Percentiles rank a stretch among this genome's conserved stretches.
phyloP scores from a whole-genome alignment of 2,797 vertebrate genomes.

The Poecilia velifera region DNA sequence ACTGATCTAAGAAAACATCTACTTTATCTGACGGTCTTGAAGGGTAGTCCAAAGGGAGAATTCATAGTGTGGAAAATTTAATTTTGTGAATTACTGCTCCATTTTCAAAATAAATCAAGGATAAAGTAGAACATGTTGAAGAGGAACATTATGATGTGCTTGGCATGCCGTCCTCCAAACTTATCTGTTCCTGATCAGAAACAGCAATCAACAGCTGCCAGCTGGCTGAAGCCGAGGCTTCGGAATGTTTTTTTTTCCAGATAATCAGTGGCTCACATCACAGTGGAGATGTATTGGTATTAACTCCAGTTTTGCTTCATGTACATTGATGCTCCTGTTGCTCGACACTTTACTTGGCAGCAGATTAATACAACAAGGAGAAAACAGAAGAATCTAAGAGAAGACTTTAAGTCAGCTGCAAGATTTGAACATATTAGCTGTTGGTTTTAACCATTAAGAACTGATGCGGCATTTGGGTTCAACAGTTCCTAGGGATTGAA shows the following conservation, averaged over 20 bases:
- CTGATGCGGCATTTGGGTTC: neutral
- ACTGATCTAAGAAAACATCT: neutral
- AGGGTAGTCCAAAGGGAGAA: neutral
- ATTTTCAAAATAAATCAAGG: neutral
- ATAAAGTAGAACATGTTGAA: neutral
- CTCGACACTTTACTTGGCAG: neutral
- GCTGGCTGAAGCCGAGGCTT: neutral
- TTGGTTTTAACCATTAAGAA: neutral
- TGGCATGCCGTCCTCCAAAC: neutral
- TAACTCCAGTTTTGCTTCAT: neutral
- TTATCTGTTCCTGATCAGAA: neutral
- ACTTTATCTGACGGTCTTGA: neutral
- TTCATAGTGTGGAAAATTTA: neutral
- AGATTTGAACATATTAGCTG: neutral
- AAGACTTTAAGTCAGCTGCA: neutral
- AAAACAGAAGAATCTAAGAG: neutral
- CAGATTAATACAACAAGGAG: neutral
- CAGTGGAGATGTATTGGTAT: neutral
- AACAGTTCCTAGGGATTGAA: neutral
- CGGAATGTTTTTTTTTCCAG: neutral
- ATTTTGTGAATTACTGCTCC: neutral
- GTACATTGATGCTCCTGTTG: neutral
- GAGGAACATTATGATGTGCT: neutral
- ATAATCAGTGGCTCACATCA: neutral
- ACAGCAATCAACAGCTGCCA: neutral